These are phyloP conservation scores for Pygoscelis antarcticus DNA, from an alignment of 2,113 vertebrate species.

Conservation along the genomic window DNA sequence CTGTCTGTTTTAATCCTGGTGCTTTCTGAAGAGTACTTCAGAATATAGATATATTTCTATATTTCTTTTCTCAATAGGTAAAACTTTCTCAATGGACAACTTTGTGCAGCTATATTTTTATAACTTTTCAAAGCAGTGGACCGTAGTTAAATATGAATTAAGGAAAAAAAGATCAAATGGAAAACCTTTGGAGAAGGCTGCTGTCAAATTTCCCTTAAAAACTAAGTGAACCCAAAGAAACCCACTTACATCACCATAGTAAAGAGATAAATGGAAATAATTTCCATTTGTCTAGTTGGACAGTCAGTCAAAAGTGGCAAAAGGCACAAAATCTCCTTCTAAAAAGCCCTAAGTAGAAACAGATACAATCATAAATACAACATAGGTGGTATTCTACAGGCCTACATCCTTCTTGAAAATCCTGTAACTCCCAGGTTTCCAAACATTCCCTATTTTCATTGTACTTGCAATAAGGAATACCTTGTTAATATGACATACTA, in stretches of 20 bases:
- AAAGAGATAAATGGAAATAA: background rate
- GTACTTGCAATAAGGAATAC: background rate
- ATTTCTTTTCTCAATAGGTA: background rate
- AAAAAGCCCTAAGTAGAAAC: background rate
- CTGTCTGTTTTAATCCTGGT: background rate
- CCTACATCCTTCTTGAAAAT: background rate
- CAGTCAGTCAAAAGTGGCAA: background rate
- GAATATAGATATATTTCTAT: background rate
- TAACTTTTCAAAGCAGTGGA: background rate
- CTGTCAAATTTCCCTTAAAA: background rate
- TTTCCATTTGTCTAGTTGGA: background rate
- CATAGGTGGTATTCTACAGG: background rate
- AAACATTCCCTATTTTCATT: background rate
- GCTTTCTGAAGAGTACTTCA: background rate
- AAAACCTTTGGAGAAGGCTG: background rate
- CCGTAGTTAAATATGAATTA: background rate
- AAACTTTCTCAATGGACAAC: background rate
- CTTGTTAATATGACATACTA: background rate
- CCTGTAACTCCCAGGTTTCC: background rate
- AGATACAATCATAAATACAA: background rate
- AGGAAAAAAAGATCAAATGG: background rate
- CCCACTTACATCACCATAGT: background rate
- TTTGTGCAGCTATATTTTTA: background rate
- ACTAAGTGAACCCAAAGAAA: rapidly evolving
- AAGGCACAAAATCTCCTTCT: background rate